phyloP scores from a whole-genome alignment of 2,888 invertebrate species.

The Nomada hirtipes region DNA sequence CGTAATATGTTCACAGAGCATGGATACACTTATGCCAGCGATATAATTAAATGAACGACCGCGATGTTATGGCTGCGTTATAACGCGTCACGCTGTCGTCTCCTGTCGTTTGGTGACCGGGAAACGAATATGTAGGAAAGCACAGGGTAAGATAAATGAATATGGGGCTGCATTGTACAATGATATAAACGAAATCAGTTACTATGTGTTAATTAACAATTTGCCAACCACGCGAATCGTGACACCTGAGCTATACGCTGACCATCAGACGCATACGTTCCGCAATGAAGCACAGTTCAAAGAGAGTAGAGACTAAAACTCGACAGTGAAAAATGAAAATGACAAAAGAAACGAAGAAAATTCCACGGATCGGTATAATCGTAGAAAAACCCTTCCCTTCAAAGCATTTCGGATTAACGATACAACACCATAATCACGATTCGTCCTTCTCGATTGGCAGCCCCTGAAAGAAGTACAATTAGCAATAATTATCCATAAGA shows the following conservation, averaged over 20 bases:
- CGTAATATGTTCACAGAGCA: constrained; percentile 56
- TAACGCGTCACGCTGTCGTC: not conserved
- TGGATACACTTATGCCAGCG: constrained; percentile 63
- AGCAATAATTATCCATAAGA: constrained; percentile 53
- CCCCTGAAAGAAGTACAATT: constrained; percentile 41
- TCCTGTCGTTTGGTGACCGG: not conserved
- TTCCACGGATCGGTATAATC: not conserved
- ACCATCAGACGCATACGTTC: too few relatives aligned
- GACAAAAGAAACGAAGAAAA: not conserved
- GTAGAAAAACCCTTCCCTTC: not conserved
- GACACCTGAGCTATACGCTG: too few relatives aligned
- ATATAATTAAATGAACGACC: constrained; percentile 74
- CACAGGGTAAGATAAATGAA: too few relatives aligned
- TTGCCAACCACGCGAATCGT: too few relatives aligned
- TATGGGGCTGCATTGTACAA: too few relatives aligned
- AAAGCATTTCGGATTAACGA: not conserved
- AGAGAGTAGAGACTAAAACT: not conserved
- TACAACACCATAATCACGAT: constrained; percentile 1
- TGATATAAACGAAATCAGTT: too few relatives aligned
- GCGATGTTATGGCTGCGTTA: constrained; percentile 60
- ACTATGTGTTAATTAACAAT: too few relatives aligned
- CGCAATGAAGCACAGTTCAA: too few relatives aligned
- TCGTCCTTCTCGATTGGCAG: not conserved
- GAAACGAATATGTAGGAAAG: not conserved
- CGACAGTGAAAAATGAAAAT: not conserved